These are phyloP conservation scores for Noctua comes DNA, from an alignment of 2,888 invertebrate genomes.

Conservation along the genomic window DNA sequence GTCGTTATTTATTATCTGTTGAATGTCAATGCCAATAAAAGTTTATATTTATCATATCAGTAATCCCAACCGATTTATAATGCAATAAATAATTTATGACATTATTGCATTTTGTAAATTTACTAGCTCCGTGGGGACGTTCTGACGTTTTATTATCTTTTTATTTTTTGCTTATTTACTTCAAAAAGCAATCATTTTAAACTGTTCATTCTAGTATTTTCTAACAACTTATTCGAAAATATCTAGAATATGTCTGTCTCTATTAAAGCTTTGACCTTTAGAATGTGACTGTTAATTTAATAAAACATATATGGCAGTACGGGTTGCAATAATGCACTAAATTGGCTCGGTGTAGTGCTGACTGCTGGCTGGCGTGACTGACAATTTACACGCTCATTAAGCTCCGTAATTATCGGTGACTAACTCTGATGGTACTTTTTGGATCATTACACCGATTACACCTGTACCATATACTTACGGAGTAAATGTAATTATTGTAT, in stretches of 20 bases:
- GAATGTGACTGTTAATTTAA: slow-evolving; percentile 49
- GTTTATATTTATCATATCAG: slow-evolving; percentile 19
- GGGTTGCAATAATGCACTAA: slow-evolving; percentile 49
- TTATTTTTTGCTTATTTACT: slow-evolving; percentile 24
- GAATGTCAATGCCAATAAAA: slow-evolving; percentile 28
- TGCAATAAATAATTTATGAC: slow-evolving; percentile 30
- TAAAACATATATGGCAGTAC: slow-evolving; percentile 50
- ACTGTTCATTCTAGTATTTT: slow-evolving; percentile 8
- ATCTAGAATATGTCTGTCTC: slow-evolving; percentile 9
- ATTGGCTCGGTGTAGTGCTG: slow-evolving; percentile 43
- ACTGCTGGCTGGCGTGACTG: slow-evolving; percentile 46
- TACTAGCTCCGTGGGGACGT: slow-evolving; percentile 15
- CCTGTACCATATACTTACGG: slow-evolving; percentile 22
- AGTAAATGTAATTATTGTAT: slow-evolving; percentile 1
- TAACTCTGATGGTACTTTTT: slow-evolving; percentile 44
- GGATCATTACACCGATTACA: slow-evolving; percentile 52
- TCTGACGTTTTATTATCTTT: slow-evolving; percentile 9
- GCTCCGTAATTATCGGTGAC: slow-evolving; percentile 49
- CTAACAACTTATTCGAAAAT: background rate
- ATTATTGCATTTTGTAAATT: slow-evolving; percentile 27
- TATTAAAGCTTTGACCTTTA: slow-evolving; percentile 48
- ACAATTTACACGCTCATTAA: slow-evolving; percentile 61
- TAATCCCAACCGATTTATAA: slow-evolving; percentile 44
- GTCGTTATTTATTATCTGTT: slow-evolving; percentile 26
- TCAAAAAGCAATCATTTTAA: background rate